Evolutionary conservation across 2,888 invertebrate genomes (phyloP).

Genomic region (Drosophila acutilabella): DNA sequence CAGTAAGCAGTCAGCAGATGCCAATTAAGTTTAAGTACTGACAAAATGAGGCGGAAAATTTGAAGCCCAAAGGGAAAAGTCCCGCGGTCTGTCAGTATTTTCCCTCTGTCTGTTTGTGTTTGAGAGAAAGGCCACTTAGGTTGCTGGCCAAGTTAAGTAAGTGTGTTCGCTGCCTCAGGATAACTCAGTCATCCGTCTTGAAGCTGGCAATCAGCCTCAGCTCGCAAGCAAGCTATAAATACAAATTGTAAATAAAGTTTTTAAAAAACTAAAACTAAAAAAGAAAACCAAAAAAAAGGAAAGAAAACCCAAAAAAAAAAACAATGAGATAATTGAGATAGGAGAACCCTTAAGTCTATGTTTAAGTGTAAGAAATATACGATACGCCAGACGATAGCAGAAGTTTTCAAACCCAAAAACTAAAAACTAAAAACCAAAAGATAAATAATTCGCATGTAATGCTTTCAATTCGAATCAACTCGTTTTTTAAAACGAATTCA

Average conservation of each 20-base stretch:
- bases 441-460: conserved; percentile 63
- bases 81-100: background rate
- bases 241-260: conserved; percentile 79
- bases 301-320: conserved; percentile 20
- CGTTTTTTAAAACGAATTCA: conserved; percentile 27
- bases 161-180: conserved; percentile 50
- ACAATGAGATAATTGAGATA: conserved; percentile 21
- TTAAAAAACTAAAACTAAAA: conserved; percentile 57
- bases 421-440: background rate
- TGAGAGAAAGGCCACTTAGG: conserved; percentile 56
- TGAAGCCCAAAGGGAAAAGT: conserved; percentile 1
- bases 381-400: conserved; percentile 31
- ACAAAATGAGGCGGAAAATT: conserved; percentile 53
- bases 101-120: no score
- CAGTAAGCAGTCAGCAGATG: conserved; percentile 38
- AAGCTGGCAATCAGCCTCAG: conserved; percentile 47
- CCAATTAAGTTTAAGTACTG: conserved; percentile 31
- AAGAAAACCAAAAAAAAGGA: conserved; percentile 17
- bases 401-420: conserved; percentile 2
- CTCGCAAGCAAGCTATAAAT: conserved; percentile 63
- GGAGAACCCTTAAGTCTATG: conserved; percentile 66
- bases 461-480: conserved; percentile 57
- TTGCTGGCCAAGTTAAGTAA: conserved; percentile 32
- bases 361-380: conserved; percentile 52
- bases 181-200: conserved; percentile 31